Conservation (phyloP, 1,140 invertebrate species). For the Lutraria rhynchaena region DNA sequence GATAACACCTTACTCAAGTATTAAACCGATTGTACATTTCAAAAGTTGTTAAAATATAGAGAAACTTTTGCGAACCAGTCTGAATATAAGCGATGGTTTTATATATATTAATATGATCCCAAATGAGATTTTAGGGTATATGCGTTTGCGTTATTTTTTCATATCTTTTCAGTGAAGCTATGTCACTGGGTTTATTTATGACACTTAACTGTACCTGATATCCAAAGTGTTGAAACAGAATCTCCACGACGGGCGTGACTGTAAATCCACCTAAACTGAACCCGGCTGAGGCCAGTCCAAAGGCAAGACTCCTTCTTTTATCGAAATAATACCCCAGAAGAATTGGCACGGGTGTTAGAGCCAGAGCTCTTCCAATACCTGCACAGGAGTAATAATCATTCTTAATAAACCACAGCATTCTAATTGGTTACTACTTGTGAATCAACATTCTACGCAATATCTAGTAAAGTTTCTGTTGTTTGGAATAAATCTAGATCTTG, state of each 20-base stretch:
- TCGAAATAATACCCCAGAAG: slow-evolving; percentile 76
- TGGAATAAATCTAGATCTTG: background rate
- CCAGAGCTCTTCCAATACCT: slow-evolving; percentile 77
- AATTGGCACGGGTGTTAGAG: slow-evolving; percentile 72
- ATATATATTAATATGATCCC: no score
- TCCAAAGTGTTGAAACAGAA: slow-evolving; percentile 65
- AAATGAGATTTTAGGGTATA: no score
- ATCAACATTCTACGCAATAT: background rate
- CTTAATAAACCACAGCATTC: background rate
- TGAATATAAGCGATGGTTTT: no score
- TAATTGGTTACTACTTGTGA: background rate
- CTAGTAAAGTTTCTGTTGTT: background rate
- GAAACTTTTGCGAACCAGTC: no score
- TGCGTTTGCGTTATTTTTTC: no score
- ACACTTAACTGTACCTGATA: slow-evolving; percentile 4
- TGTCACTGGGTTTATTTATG: no score
- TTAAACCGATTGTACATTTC: no score
- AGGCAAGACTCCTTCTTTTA: slow-evolving; percentile 71
- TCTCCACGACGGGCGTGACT: slow-evolving; percentile 73
- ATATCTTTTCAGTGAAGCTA: no score
- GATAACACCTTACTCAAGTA: no score
- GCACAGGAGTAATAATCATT: slow-evolving; percentile 24
- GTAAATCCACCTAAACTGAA: slow-evolving; percentile 77
- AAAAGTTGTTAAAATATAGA: no score
- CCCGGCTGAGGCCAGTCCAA: slow-evolving; percentile 77